Conservation (phyloP, 2,797 vertebrate genomes). For the Siniperca obscura region DNA sequence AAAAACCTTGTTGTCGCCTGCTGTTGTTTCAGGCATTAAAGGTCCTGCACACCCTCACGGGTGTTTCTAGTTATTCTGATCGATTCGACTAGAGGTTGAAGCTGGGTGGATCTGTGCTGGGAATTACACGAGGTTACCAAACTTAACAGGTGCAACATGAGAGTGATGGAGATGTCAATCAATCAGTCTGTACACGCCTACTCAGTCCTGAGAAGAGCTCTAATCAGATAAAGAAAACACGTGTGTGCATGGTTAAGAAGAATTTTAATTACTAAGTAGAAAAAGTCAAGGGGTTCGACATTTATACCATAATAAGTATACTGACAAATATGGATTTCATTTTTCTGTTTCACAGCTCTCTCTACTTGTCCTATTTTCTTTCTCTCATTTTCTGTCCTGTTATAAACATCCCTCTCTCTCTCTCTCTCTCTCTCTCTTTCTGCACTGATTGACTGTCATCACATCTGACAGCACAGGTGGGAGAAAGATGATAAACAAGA, state of each 20-base stretch:
- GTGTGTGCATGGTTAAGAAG: neutral
- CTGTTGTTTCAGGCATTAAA: neutral
- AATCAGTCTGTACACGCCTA: neutral
- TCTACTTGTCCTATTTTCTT: neutral
- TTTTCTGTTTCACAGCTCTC: neutral
- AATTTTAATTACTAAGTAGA: no score
- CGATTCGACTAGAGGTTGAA: neutral
- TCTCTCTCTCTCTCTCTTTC: neutral
- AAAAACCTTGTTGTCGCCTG: neutral
- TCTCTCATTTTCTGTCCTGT: constrained; percentile 3
- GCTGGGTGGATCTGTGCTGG: neutral
- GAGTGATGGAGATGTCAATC: constrained; percentile 7
- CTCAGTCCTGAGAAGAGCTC: neutral
- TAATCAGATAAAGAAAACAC: neutral
- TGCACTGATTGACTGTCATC: constrained; percentile 66
- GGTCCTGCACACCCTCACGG: neutral
- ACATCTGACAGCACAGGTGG: constrained; percentile 60
- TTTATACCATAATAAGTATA: neutral
- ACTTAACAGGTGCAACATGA: constrained; percentile 1
- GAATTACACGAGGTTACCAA: neutral
- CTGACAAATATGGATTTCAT: neutral
- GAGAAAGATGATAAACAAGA: constrained; percentile 70
- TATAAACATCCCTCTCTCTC: neutral
- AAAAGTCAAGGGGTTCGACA: neutral
- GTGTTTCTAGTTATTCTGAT: no score